These are phyloP conservation scores for Onychostruthus taczanowskii DNA, from an alignment of 2,113 vertebrate species.

Conservation along the genomic window DNA sequence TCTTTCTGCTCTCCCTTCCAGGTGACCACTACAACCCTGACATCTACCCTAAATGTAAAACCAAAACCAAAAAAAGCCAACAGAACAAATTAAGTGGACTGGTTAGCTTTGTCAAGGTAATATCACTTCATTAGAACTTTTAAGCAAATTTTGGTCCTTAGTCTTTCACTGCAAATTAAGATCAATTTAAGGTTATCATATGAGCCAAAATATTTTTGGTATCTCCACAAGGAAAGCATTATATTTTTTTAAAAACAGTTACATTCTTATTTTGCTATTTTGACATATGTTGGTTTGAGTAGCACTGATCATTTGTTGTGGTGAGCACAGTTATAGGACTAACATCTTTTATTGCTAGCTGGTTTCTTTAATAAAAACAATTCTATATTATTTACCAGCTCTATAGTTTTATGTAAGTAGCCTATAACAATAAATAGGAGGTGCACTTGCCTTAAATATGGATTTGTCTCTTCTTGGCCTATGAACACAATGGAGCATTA, in stretches of 20 bases:
- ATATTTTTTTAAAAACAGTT: neutral
- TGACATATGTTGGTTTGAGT: neutral
- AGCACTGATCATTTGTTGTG: neutral
- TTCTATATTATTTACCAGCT: constrained; percentile 22
- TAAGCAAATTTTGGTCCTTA: neutral
- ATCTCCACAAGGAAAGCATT: neutral
- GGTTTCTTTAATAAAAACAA: constrained; percentile 49
- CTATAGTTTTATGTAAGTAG: constrained; percentile 9
- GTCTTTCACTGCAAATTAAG: neutral
- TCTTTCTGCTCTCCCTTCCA: neutral
- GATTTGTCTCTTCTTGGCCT: constrained; percentile 70
- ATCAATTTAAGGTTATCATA: neutral
- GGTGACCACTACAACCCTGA: neutral
- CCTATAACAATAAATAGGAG: constrained; percentile 58
- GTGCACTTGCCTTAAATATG: constrained; percentile 51
- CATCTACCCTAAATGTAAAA: neutral
- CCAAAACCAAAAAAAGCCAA: too few species aligned
- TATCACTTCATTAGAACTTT: neutral
- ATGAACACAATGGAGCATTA: constrained; percentile 52
- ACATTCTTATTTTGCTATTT: neutral
- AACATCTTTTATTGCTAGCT: neutral
- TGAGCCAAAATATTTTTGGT: neutral
- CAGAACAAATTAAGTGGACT: neutral
- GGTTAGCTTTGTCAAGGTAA: neutral
- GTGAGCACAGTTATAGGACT: neutral